Evolutionary conservation across 1,140 invertebrate species (phyloP).

Genomic region (Philotrypesis tridentata): DNA sequence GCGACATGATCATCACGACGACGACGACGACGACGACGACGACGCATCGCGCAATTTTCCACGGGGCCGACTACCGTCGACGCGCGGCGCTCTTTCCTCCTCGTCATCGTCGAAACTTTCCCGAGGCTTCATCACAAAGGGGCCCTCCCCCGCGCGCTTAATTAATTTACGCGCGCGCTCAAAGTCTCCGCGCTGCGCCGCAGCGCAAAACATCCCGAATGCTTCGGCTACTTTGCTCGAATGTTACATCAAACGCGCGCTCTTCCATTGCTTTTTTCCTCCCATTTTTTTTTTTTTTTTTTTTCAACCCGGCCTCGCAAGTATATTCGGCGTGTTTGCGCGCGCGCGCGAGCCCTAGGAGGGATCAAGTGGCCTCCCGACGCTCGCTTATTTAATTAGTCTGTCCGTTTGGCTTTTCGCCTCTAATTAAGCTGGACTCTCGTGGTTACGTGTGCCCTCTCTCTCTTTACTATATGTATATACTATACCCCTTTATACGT

Average conservation of each 20-base stretch:
- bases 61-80: too few relatives aligned
- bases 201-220: constrained; percentile 35
- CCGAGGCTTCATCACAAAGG: constrained; percentile 15
- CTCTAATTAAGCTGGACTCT: constrained; percentile 49
- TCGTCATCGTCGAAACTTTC: constrained; percentile 26
- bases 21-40: too few relatives aligned
- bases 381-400: constrained; percentile 47
- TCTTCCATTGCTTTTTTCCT: too few relatives aligned
- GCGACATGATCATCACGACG: too few relatives aligned
- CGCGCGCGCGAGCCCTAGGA: background rate
- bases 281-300: too few relatives aligned
- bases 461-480: too few relatives aligned
- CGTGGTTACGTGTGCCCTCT: constrained; percentile 28
- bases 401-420: constrained; percentile 42
- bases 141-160: too few relatives aligned
- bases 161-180: constrained; percentile 39
- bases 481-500: too few relatives aligned
- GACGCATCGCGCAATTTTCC: constrained; percentile 2
- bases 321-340: background rate
- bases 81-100: background rate
- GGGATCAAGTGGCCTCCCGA: constrained; percentile 16
- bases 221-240: constrained; percentile 21
- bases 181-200: background rate
- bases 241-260: constrained; percentile 35
- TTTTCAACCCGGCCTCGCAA: constrained; percentile 2